Base-by-base conservation (phyloP, 2,888 invertebrate genomes). In the Microctonus brassicae region DNA sequence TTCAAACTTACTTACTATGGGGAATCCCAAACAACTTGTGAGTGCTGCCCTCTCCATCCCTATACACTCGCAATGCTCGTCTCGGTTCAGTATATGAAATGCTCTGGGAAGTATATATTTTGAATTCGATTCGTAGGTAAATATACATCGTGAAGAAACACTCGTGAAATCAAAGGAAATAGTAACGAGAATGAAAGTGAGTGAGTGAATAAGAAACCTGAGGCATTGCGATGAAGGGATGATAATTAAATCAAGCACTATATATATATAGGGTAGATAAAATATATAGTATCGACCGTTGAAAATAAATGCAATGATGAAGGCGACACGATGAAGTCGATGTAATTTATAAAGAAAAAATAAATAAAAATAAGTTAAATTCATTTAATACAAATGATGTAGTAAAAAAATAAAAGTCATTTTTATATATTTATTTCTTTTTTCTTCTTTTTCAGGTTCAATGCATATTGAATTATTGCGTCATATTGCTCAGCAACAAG, bases 171-270 rank as follows among this genome's bases (percentile, higher is more conserved):
- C 71, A 71, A 71, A 71, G 71, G 58, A 63, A 67, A 34, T 11
- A 22, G 36, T 52, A 69, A 52, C 57, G 57, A 26, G 58, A 64
- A 58, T 26, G 63, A 70, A 55, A 47, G 60, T 55, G 29, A 29
- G 29, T 5, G 7, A 29, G 29, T 5, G 3, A 7, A 29, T 7
- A 29, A 7, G 7, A 29, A n/a, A n/a, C n/a, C n/a, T 11, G 39
- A 39, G 39, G 39, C 17, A 47, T 17, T 47, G 17, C 17, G 17
- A n/a, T 17, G 17, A 17, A 17, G 17, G 47, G 17, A 62, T 66
- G 62, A 22, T 63, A 71, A 71, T 71, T 66, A 71, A 71, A 71
- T 71, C 67, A 71, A 67, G 62, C 67, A 67, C 66, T 66, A n/a
- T n/a, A n/a, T 66, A n/a, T n/a, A n/a, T n/a, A 36, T 57, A 22